phyloP scores from a whole-genome alignment of 92 coral and sea anemone species.

The Ricordea florida region DNA sequence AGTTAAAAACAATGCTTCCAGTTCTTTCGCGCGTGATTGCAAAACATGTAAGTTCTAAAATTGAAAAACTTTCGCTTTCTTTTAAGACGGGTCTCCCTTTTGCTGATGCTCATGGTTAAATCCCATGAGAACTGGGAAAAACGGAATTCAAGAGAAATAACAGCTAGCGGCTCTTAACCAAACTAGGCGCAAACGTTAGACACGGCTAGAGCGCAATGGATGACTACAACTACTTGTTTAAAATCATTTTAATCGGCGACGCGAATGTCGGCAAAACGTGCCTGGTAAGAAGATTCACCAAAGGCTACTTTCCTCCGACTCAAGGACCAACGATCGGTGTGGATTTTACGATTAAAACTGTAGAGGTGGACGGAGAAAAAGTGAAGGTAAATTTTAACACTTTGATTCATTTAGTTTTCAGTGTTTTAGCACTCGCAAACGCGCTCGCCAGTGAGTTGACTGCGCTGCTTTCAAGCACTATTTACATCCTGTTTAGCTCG shows the following conservation, averaged over 20 bases:
- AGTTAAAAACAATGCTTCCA: slow-evolving; percentile 30
- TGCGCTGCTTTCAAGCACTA: no score
- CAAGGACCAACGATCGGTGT: slow-evolving; percentile 99
- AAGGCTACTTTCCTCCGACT: slow-evolving; percentile 91
- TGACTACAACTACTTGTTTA: slow-evolving; percentile 91
- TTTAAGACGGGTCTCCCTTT: slow-evolving; percentile 15
- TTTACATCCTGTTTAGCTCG: no score
- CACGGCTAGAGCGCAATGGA: slow-evolving; percentile 74
- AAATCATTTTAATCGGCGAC: slow-evolving; percentile 97
- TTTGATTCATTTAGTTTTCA: no score
- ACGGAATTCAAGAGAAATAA: neutral
- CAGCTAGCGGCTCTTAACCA: neutral
- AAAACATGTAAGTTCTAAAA: slow-evolving; percentile 11
- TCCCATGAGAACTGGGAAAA: no score
- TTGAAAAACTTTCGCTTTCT: neutral
- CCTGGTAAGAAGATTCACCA: slow-evolving; percentile 91
- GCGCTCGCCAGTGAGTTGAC: no score
- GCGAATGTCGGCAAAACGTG: slow-evolving; percentile 99
- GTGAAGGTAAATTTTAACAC: slow-evolving; percentile 70
- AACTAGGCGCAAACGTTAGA: no score
- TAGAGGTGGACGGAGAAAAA: slow-evolving; percentile 92
- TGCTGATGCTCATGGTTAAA: no score
- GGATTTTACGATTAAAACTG: slow-evolving; percentile 95
- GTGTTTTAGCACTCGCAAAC: no score
- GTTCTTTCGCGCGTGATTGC: slow-evolving; percentile 51